These are phyloP conservation scores for Alviniconcha marisindica DNA, from an alignment of 1,140 invertebrate species.

Conservation along the genomic window DNA sequence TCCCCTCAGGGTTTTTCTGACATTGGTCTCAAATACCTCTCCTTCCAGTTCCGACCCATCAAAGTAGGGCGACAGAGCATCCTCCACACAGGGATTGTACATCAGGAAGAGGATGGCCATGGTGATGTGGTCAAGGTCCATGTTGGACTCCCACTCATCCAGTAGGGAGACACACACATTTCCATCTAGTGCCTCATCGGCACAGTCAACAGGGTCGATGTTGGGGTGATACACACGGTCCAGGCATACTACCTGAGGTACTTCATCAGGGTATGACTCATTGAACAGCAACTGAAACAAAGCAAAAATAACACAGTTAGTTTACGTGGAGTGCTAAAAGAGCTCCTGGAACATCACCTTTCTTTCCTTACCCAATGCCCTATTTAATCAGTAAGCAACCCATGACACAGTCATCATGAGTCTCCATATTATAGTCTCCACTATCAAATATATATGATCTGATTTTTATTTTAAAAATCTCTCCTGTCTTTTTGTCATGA, in stretches of 20 bases:
- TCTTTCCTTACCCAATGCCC: too few species aligned
- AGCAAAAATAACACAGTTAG: neutral
- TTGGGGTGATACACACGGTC: constrained; percentile 70
- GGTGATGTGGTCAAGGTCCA: constrained; percentile 56
- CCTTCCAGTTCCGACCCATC: constrained; percentile 39
- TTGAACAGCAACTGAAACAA: neutral
- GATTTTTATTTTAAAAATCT: too few species aligned
- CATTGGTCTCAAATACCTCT: constrained; percentile 55
- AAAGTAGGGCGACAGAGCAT: constrained; percentile 63
- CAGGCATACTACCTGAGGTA: constrained; percentile 56
- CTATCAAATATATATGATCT: too few species aligned
- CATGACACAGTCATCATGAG: too few species aligned
- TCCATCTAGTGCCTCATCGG: constrained; percentile 19
- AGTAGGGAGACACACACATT: constrained; percentile 67
- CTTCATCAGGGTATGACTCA: constrained; percentile 38
- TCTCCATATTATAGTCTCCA: too few species aligned
- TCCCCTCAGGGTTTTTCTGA: constrained; percentile 58
- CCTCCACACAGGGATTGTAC: constrained; percentile 63
- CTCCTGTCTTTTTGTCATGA: too few species aligned
- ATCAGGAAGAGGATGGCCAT: constrained; percentile 66
- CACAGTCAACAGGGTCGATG: constrained; percentile 52
- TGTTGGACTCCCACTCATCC: constrained; percentile 50
- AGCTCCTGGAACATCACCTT: too few species aligned
- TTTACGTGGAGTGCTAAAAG: too few species aligned
- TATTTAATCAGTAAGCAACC: too few species aligned